A percentile compares a stretch with the other conserved stretches of the same genome.
Conservation (phyloP, 2,797 vertebrate genomes). For the Eulemur rubriventer region DNA sequence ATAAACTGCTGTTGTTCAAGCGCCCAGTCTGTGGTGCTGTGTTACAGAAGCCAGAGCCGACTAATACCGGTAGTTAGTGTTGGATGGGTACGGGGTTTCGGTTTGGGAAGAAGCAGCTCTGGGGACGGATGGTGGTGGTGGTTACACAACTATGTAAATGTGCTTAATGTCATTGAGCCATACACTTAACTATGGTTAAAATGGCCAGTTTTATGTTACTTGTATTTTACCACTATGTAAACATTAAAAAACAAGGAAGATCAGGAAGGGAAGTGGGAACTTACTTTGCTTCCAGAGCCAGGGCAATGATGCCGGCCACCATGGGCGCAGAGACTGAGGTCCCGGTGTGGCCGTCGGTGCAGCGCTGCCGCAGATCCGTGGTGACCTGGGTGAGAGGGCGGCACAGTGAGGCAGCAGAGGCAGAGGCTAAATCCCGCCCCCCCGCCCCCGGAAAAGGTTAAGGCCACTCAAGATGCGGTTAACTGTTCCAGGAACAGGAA, state of each 20-base stretch:
- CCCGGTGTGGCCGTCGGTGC: slow-evolving; percentile 88
- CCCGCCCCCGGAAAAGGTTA: background rate
- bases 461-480: background rate
- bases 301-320: slow-evolving; percentile 88
- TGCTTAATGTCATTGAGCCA: background rate
- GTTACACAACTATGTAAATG: rapidly evolving
- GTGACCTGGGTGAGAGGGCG: slow-evolving; percentile 82
- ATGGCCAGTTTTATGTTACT: no score
- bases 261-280: slow-evolving; percentile 35
- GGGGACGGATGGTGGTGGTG: rapidly evolving
- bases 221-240: background rate
- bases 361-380: slow-evolving; percentile 87
- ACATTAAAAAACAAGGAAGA: rapidly evolving
- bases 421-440: rapidly evolving
- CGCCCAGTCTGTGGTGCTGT: background rate
- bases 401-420: background rate
- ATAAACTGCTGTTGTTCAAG: background rate
- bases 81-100: background rate
- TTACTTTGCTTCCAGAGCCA: slow-evolving; percentile 90
- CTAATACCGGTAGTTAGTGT: rapidly evolving
- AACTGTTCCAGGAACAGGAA: background rate
- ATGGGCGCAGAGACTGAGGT: slow-evolving; percentile 89
- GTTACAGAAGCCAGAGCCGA: rapidly evolving
- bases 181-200: no score
- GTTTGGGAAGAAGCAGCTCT: background rate